These are phyloP conservation scores for Coleophora flavipennella DNA, from an alignment of 2,888 invertebrate genomes.

Conservation along the genomic window DNA sequence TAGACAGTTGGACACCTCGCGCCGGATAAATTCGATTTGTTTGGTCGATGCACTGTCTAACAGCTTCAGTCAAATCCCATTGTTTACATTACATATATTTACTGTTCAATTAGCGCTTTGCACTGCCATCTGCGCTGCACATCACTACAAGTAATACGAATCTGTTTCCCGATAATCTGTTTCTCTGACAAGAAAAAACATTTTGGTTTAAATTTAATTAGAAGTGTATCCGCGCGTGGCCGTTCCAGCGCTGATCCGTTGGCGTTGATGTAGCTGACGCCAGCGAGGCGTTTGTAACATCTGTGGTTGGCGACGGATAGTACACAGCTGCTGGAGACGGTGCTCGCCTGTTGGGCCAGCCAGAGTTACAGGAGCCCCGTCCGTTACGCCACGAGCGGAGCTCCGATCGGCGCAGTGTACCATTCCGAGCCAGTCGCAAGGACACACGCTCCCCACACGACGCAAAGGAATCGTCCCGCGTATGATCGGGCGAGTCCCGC, in stretches of 20 bases:
- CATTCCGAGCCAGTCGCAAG: constrained; percentile 70
- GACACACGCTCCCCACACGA: constrained; percentile 85
- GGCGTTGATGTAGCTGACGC: constrained; percentile 20
- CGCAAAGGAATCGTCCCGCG: constrained; percentile 87
- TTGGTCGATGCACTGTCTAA: too few species aligned
- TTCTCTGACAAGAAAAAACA: too few species aligned
- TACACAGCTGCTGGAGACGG: constrained; percentile 36
- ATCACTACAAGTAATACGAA: too few species aligned
- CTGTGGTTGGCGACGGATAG: constrained; percentile 39
- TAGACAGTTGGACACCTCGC: too few species aligned
- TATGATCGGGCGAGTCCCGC: constrained; percentile 77
- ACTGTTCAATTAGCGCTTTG: too few species aligned
- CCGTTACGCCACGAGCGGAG: constrained; percentile 21
- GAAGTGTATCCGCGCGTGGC: constrained; percentile 33
- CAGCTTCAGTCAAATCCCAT: too few species aligned
- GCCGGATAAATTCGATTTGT: too few species aligned
- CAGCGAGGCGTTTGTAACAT: constrained; percentile 18
- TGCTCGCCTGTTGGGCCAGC: constrained; percentile 21
- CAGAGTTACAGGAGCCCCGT: constrained; percentile 9
- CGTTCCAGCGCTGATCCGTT: constrained; percentile 33
- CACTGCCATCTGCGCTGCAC: too few species aligned
- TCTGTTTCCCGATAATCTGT: too few species aligned
- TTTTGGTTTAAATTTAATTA: constrained; percentile 12
- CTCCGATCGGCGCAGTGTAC: constrained; percentile 48
- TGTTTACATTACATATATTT: too few species aligned